Evolutionary conservation across 1,140 invertebrate species (phyloP), one percentile per base, ranked within the genome.

Genomic region (Drosophila lini): DNA sequence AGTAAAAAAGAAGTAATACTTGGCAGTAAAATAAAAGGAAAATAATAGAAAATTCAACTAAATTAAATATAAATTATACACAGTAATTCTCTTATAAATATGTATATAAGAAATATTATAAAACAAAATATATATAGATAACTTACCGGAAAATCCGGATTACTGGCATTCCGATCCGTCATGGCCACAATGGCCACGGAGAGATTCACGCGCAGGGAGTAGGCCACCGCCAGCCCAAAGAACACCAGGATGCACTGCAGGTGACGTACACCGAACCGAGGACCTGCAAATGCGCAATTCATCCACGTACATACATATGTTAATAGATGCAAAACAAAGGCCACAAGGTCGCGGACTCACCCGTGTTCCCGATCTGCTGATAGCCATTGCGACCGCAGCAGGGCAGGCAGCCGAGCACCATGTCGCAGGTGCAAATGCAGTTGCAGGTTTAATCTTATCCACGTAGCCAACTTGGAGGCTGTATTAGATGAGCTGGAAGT

Each of bases 191-290:
- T 94, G 4, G 95, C 95, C 68, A 96, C 95, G 8, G 95, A 96
- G 71, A 96, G 93, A 69, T 95, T 95, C 10, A 95, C 94, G 41
- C 96, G 92, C 80, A 95, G 93, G 5, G 93, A 93, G 74, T 95
- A 96, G 0, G 94, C 95, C 31, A 95, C 93, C 0, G 94, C 88
- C 81, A 96, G 93, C 0, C 95, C 94, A 10, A 95, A 76, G 74
- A 96, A 95, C 48, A 96, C 92, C 28, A 96, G 81, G 13, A 96
- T 64, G 8, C 94, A 93, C 80, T 96, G 95, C 28, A 94, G 68
- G 89, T 96, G 95, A 52, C 96, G 93, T 25, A 94, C 93, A 32
- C 96, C 96, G 45, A 91, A 91, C 5, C 90, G 81, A 1, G 91
- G 82, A 28, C 91, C 91, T 92, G 53, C 10, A 25, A 48, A 40